Conservation (phyloP, 2,797 vertebrate species). For the Falco peregrinus region DNA sequence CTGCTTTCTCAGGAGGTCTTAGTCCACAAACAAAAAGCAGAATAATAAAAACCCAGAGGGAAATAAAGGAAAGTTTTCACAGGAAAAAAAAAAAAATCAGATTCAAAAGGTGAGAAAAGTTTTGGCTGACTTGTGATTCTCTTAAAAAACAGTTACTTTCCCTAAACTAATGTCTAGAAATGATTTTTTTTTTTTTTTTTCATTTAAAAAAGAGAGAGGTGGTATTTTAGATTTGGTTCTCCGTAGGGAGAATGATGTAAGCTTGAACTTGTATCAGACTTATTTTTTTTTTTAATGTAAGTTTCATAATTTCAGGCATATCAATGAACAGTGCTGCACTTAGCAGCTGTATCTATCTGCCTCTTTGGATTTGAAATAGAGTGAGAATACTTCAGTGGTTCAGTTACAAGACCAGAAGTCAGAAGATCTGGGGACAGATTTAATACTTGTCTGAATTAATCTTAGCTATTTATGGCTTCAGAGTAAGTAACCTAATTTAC, state of each 20-base stretch:
- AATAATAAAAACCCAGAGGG: neutral
- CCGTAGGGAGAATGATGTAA: neutral
- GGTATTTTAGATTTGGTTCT: neutral
- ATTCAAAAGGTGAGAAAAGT: neutral
- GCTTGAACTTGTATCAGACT: neutral
- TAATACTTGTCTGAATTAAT: neutral
- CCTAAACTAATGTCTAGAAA: neutral
- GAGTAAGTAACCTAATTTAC: neutral
- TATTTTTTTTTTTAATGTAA: neutral
- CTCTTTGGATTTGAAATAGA: neutral
- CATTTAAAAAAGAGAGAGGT: neutral
- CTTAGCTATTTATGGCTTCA: neutral
- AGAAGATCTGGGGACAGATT: neutral
- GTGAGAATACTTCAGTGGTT: neutral
- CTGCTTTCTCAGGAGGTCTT: neutral
- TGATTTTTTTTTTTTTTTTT: neutral
- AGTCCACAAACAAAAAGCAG: neutral
- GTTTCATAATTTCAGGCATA: neutral
- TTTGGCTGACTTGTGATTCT: neutral
- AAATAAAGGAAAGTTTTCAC: neutral
- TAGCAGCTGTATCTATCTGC: neutral
- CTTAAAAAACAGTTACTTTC: neutral
- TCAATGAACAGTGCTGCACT: neutral
- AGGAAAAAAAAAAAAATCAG: neutral
- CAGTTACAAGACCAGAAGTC: neutral